Base-by-base conservation (phyloP, 2,113 vertebrate genomes). In the Sinocyclocheilus rhinocerous region DNA sequence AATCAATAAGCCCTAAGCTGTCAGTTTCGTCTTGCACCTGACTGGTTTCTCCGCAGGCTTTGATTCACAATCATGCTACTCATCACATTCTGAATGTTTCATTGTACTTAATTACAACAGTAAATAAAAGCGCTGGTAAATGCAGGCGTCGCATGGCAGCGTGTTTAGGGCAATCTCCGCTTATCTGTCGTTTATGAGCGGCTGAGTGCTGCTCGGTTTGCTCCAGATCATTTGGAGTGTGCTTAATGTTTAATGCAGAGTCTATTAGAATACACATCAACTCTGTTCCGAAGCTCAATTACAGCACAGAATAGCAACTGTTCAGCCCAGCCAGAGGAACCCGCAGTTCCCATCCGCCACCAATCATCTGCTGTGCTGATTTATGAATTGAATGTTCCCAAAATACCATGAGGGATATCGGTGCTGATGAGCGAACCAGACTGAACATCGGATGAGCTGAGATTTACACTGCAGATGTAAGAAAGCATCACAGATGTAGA, bases 211-310 rank as follows among this genome's bases (percentile, higher is more conserved):
- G 26, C 20, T 67, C 15, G 63, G 59, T 45, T 81, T 22, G 22
- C 79, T 48, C 59, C 61, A 45, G 42, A 67, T 81, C 61, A 50
- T 69, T 26, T 20, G 65, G 63, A 82, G 81, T 33, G 81, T 50
- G 81, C 63, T 82, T 82, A 82, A 82, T 82, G 81, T 82, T 82
- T 82, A 70, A 82, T 82, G 81, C 65, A 22, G 26, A 52, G 63
- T 82, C 81, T 67, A 82, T 82, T 82, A 82, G 63, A 82, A 69
- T 70, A 70, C 81, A 82, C 18, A 82, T 82, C 81, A 82, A 48
- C 79, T 80, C 77, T 63, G 57, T 80, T 42, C 55, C 4, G 22
- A 63, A 63, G 81, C 63, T 82, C 63, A 82, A 82, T 82, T 70
- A 82, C 81, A 70, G 45, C 11, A 29, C 45, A 82, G 42, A 67